Conservation (phyloP, 1,140 invertebrate species). For the Drosophila sechellia region DNA sequence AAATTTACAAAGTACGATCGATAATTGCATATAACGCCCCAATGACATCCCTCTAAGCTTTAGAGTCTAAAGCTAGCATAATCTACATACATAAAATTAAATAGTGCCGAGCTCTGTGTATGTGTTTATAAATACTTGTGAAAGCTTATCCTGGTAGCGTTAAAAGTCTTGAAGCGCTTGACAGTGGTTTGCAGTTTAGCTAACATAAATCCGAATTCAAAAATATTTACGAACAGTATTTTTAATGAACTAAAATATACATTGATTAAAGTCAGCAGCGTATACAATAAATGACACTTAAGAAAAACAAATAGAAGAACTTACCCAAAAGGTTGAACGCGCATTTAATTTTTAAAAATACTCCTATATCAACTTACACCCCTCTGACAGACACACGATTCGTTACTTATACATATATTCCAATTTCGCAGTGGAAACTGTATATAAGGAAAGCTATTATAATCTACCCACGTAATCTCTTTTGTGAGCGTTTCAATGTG, state of each 20-base stretch:
- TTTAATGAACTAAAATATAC: conserved; percentile 44
- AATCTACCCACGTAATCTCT: conserved; percentile 24
- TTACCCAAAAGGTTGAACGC: conserved; percentile 66
- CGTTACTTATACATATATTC: conserved; percentile 51
- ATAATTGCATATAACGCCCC: conserved; percentile 1
- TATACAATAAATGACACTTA: conserved; percentile 49
- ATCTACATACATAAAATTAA: neutral
- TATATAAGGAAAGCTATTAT: conserved; percentile 21
- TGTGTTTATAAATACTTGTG: conserved; percentile 12
- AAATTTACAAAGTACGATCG: conserved; percentile 66
- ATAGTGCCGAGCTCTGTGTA: conserved; percentile 6
- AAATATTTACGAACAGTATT: conserved; percentile 73
- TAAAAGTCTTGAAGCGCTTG: conserved; percentile 31
- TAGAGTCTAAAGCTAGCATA: neutral
- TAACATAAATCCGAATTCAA: conserved; percentile 51
- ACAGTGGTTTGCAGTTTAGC: conserved; percentile 53
- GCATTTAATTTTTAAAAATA: conserved; percentile 69
- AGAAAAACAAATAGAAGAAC: conserved; percentile 23
- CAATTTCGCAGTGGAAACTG: conserved; percentile 8
- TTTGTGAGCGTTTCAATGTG: conserved; percentile 59
- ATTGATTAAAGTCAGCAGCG: conserved; percentile 16
- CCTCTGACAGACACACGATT: conserved; percentile 21
- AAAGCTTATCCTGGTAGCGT: conserved; percentile 53
- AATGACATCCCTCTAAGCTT: no score
- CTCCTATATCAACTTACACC: conserved; percentile 23